Base-by-base conservation (phyloP, 2,888 invertebrate species). In the Drosophila longiperda region DNA sequence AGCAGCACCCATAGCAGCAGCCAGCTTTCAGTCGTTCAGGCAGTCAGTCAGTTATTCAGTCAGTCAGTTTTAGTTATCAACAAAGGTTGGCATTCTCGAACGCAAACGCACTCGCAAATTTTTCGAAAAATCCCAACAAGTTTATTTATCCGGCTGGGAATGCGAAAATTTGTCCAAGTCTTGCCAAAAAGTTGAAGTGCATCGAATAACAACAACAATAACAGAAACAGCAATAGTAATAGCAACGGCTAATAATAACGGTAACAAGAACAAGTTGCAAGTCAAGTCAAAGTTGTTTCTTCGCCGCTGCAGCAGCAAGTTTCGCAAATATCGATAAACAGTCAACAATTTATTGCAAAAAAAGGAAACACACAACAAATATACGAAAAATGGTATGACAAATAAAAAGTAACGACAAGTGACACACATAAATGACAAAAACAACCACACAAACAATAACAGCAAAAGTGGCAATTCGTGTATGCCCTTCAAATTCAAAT, bases 401-500 rank as follows among this genome's bases (percentile, higher is more conserved):
- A 50, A 54, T 60, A 63, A 64, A 55, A 66, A 70, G 11, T 42
- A 57, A 67, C 60, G 64, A 54, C 61, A 73, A 82, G 68, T 82
- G 78, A 82, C 78, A 79, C 74, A 82, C 36, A 65, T 78, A 67
- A 64, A 32, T 38, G 57, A 59, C 52, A 58, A 58, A 23, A 48
- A 26, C 34, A 58, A 32, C 34, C 59, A 80, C 59, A 63, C 48
- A 55, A 53, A 60, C 26, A 54, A 50, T 50, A 60, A 50, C 36
- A 53, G 59, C 48, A 61, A 69, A 48, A 63, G 64, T 74, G 55
- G 33, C 49, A 52, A 73, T 59, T 66, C 40, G 73, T 63, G 72
- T 83, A 55, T 76, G 81, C 80, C 81, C 80, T 83, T 83, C 76
- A 83, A 81, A 81, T 48, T 57, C 33, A 73, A 76, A 76, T 63